Base-by-base conservation (phyloP, 2,888 invertebrate species). In the Nymphalis polychloros region DNA sequence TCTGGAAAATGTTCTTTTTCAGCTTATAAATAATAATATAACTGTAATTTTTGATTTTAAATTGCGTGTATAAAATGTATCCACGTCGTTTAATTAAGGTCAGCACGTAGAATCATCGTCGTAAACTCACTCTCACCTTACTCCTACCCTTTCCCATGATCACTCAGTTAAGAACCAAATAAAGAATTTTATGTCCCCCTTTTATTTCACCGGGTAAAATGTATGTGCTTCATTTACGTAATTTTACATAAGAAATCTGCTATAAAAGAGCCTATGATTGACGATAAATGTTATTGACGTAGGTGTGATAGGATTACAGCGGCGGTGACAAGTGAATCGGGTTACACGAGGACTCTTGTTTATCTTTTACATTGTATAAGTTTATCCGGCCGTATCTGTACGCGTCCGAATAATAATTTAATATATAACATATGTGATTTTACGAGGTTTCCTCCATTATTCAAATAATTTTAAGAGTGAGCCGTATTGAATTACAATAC, bases 161-260 rank as follows among this genome's bases (percentile, higher is more conserved):
- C 72, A 72, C 61, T 69, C 59, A 62, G 70, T 71, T 74, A 63
- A 67, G 71, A 65, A 59, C 62, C 64, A 61, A 70, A 77, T 76
- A 76, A 78, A 77, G 68, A 66, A 73, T 74, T 74, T 78, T 73
- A 73, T 67, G 60, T 57, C 65, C 61, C 20, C 19, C 60, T 71
- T 75, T 75, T 76, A 76, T 74, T 75, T 72, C 71, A 72, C 53
- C 70, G 71, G 75, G 79, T 83, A 81, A 79, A 81, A 80, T 79
- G 79, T 76, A 77, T 68, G 23, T 23, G 69, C 73, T 72, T 78
- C 83, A 79, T 82, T 82, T 77, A 72, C 75, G 78, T 82, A 81
- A 83, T 82, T 41, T 41, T 41, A 41, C 13, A 78, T 79, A 67
- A 73, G 76, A 77, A 72, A 70, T 64, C 69, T 27, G 57, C 49